phyloP scores from a whole-genome alignment of 2,888 invertebrate species.

The Lithophane ornitopus region DNA sequence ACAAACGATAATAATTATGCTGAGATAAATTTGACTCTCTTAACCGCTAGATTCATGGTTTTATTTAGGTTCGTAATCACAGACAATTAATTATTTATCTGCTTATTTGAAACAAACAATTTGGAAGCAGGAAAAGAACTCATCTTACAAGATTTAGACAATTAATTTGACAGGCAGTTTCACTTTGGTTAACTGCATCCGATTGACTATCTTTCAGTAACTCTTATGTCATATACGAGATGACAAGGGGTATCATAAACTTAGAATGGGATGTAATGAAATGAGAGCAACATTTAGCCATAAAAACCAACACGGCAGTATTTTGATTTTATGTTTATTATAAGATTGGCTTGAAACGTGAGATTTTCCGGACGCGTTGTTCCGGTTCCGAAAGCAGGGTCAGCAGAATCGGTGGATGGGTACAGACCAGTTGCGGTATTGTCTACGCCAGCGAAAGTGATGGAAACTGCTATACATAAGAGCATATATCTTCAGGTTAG shows the following conservation, averaged over 20 bases:
- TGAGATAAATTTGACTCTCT: slow-evolving; percentile 34
- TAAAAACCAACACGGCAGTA: not conserved
- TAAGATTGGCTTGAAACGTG: not conserved
- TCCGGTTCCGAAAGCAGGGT: too few species aligned
- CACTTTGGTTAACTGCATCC: slow-evolving; percentile 7
- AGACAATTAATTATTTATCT: not conserved
- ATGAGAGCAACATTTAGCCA: not conserved
- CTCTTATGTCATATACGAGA: not conserved
- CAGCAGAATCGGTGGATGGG: too few species aligned
- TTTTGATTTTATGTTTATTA: not conserved
- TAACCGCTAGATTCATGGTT: not conserved
- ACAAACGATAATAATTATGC: slow-evolving; percentile 56
- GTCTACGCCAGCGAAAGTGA: too few species aligned
- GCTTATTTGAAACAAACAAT: not conserved
- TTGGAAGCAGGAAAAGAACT: not conserved
- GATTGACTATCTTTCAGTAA: not conserved
- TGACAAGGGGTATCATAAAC: slow-evolving; percentile 11
- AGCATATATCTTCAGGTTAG: too few species aligned
- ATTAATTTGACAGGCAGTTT: not conserved
- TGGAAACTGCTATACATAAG: too few species aligned
- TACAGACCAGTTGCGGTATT: too few species aligned
- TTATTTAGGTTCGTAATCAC: slow-evolving; percentile 1
- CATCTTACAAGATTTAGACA: not conserved
- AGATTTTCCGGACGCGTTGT: too few species aligned
- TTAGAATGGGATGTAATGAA: not conserved